Percentiles rank a stretch among this genome's conserved stretches.
Evolutionary conservation across 2,113 vertebrate species (phyloP).

Genomic region (Pao palembangensis): DNA sequence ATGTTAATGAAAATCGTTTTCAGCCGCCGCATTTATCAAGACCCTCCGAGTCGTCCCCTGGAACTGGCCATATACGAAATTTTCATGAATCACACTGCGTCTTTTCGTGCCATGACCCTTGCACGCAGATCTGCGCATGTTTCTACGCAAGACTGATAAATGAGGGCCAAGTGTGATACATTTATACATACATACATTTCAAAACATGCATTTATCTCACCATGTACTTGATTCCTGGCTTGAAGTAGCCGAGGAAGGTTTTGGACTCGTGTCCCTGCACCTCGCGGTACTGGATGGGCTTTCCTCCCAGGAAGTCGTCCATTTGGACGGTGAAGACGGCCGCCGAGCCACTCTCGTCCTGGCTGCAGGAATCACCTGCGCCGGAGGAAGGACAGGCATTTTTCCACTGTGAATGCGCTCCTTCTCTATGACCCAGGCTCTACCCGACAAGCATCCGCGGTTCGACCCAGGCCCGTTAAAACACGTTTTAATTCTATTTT

Average conservation of each 20-base stretch:
- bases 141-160: too few species aligned
- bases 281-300: constrained; percentile 91
- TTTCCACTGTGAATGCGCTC: constrained; percentile 2
- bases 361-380: constrained; percentile 86
- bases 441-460: neutral
- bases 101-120: too few species aligned
- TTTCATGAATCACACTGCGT: too few species aligned
- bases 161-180: too few species aligned
- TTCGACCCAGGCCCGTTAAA: neutral
- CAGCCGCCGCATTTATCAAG: too few species aligned
- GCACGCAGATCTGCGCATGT: too few species aligned
- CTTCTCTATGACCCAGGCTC: neutral
- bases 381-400: neutral
- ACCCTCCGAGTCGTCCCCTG: too few species aligned
- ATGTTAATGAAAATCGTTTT: too few species aligned
- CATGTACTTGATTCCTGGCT: constrained; percentile 94
- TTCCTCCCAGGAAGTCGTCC: constrained; percentile 91
- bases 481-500: neutral
- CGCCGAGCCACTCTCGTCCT: constrained; percentile 92
- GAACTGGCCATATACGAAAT: too few species aligned
- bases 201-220: constrained; percentile 64
- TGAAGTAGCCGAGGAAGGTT: constrained; percentile 94
- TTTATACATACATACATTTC: too few species aligned
- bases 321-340: constrained; percentile 96
- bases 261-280: constrained; percentile 90